Evolutionary conservation across 2,888 invertebrate genomes (phyloP), one percentile per base, ranked within the genome.

Genomic region (Pseudoips prasinana): DNA sequence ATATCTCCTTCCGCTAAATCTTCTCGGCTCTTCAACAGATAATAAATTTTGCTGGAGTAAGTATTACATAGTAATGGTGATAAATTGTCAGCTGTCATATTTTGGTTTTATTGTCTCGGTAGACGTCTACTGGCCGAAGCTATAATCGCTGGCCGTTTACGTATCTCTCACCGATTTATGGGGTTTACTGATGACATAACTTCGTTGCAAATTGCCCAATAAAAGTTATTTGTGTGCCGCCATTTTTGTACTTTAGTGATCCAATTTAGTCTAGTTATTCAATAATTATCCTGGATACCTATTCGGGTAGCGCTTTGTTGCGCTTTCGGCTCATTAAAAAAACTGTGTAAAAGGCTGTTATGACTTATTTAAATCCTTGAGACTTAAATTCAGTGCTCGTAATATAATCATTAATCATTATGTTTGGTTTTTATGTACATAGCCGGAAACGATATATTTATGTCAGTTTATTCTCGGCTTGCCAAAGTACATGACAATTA

Each of bases 141-240:
- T 14, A 14, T 64, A 76, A 77, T 78, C 73, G 73, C 54, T 61
- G 64, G 61, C 67, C 73, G 75, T 78, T 83, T 72, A 75, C 75
- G 73, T 72, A 68, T 66, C 67, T 61, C 58, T 54, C 63, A 56
- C 68, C 73, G 69, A 81, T 84, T 83, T 78, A 81, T 76, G 67
- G 67, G 65, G 64, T 69, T 74, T 70, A 71, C 66, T 74, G 78
- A 82, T 78, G 78, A 79, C 77, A 76, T 76, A 81, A 81, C 76
- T 77, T 72, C 58, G 70, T 72, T 72, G 69, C 72, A 68, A 81
- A 81, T 77, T 69, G 76, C 78, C 69, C 76, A 67, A 82, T 84
- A 80, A 83, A 83, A 78, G 76, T 73, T 79, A 84, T 82, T 82
- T 81, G 79, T 77, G 73, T 60, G 56, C 51, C 60, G 51, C 60